Percentiles rank a stretch among this genome's conserved stretches.
Conservation (phyloP, 2,797 vertebrate genomes). For the Siniperca undulata region DNA sequence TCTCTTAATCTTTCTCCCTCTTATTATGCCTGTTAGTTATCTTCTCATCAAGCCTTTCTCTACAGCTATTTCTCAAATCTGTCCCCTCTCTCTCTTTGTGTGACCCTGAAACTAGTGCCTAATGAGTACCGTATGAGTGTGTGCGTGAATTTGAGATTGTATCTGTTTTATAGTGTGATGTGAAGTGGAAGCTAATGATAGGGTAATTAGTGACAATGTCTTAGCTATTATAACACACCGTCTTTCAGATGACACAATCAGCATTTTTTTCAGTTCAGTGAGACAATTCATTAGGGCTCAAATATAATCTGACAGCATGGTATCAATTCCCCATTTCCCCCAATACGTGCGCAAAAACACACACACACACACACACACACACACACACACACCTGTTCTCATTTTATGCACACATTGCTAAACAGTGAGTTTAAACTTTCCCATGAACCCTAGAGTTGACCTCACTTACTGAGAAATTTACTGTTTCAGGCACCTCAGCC, state of each 20-base stretch:
- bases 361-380: background rate
- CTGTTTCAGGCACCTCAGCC: background rate
- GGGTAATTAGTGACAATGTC: constrained; percentile 60
- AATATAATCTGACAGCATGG: constrained; percentile 24
- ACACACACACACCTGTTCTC: background rate
- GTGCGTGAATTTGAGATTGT: constrained; percentile 34
- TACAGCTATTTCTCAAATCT: constrained; percentile 42
- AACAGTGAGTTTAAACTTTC: background rate
- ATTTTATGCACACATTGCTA: background rate
- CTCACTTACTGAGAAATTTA: background rate
- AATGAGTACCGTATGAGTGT: constrained; percentile 47
- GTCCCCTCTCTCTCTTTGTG: constrained; percentile 23
- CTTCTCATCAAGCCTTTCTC: constrained; percentile 51
- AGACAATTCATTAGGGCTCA: constrained; percentile 25
- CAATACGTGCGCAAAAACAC: background rate
- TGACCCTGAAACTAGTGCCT: constrained; percentile 63
- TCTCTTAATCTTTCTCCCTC: constrained; percentile 33
- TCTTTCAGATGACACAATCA: constrained; percentile 39
- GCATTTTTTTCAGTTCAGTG: constrained; percentile 21
- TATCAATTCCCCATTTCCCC: constrained; percentile 1
- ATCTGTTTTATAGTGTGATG: constrained; percentile 40
- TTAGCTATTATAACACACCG: constrained; percentile 31
- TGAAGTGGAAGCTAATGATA: constrained; percentile 56
- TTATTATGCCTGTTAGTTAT: constrained; percentile 56
- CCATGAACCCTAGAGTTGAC: background rate